phyloP scores from a whole-genome alignment of 2,888 invertebrate genomes.

The Mesorhabditis sp. region DNA sequence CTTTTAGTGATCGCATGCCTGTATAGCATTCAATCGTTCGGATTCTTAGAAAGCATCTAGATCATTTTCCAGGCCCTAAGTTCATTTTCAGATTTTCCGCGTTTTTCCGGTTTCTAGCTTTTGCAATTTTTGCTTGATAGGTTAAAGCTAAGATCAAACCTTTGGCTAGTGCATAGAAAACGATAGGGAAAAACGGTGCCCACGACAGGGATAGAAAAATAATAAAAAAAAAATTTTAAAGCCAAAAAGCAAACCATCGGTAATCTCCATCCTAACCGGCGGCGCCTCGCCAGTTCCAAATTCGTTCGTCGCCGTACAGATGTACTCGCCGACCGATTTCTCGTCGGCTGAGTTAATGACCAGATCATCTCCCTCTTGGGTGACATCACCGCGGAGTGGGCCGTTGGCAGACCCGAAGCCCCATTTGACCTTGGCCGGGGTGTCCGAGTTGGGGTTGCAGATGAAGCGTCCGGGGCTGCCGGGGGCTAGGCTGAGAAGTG shows the following conservation, averaged over 20 bases:
- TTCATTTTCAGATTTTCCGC: too few species aligned
- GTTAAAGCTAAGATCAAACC: background rate
- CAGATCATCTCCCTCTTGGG: constrained; percentile 47
- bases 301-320: constrained; percentile 53
- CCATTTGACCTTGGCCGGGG: constrained; percentile 50
- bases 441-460: constrained; percentile 47
- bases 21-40: too few species aligned
- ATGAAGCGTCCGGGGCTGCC: constrained; percentile 53
- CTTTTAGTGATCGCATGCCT: too few species aligned
- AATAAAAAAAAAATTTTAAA: constrained; percentile 7
- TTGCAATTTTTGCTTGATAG: background rate
- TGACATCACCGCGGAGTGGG: constrained; percentile 42
- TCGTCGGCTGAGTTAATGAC: constrained; percentile 44
- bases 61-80: too few species aligned
- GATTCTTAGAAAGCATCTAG: too few species aligned
- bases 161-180: constrained; percentile 7
- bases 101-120: too few species aligned
- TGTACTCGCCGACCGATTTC: constrained; percentile 42
- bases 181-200: constrained; percentile 7
- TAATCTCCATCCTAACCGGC: constrained; percentile 46
- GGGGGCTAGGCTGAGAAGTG: constrained; percentile 37
- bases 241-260: constrained; percentile 38
- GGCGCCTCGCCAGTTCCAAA: constrained; percentile 45
- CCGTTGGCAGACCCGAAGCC: constrained; percentile 32
- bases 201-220: constrained; percentile 7